Evolutionary conservation across 2,888 invertebrate genomes (phyloP).

Genomic region (Hesperia comma): DNA sequence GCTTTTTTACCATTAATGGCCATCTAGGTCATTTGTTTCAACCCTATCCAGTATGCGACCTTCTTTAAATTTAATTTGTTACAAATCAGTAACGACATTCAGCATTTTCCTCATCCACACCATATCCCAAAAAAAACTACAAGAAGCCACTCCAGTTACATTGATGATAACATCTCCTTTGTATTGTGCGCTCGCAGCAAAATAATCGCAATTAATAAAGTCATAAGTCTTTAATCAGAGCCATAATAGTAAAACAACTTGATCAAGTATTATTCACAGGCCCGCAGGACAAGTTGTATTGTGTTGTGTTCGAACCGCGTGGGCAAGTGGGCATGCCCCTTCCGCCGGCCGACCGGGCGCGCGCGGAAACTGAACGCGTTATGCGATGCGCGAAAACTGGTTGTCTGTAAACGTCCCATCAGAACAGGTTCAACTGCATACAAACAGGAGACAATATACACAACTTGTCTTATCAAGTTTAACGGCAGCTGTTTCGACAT

Average conservation of each 20-base stretch:
- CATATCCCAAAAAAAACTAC: too few relatives aligned
- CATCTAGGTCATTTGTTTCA: too few relatives aligned
- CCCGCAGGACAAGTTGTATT: constrained; percentile 26
- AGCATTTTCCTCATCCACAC: too few relatives aligned
- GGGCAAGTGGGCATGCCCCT: constrained; percentile 28
- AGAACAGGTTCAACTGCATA: constrained; percentile 26
- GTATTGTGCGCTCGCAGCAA: too few relatives aligned
- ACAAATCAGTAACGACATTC: too few relatives aligned
- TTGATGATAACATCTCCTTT: too few relatives aligned
- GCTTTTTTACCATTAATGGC: too few relatives aligned
- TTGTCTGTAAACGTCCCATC: constrained; percentile 22
- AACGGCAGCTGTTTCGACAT: constrained; percentile 20
- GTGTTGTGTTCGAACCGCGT: constrained; percentile 25
- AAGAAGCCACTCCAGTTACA: too few relatives aligned
- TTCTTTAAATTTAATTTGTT: too few relatives aligned
- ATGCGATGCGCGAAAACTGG: constrained; percentile 26
- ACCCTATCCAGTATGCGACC: too few relatives aligned
- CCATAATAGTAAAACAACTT: constrained; percentile 7
- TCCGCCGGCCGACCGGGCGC: constrained; percentile 9
- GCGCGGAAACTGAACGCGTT: constrained; percentile 33
- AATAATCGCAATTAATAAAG: neutral
- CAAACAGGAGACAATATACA: constrained; percentile 8
- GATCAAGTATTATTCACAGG: constrained; percentile 3
- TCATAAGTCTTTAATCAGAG: neutral
- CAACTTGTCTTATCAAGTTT: constrained; percentile 9